phyloP scores from a whole-genome alignment of 2,888 invertebrate genomes.

The Balanococcus diminutus region DNA sequence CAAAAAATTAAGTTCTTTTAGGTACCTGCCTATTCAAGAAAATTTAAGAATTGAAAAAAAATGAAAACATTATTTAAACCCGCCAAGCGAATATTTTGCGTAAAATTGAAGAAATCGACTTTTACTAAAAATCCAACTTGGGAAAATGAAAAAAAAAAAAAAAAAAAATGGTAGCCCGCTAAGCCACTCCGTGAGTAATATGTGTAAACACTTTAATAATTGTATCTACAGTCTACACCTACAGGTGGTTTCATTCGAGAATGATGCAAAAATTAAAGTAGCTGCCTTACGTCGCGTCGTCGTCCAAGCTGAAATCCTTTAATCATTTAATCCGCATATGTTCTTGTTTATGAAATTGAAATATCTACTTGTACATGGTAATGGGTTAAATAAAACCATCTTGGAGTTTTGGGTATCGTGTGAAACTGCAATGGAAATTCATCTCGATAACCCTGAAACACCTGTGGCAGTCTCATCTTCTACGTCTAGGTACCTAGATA shows the following conservation, averaged over 20 bases:
- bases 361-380: background rate
- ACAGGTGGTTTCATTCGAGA: background rate
- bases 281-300: background rate
- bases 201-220: no score
- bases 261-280: background rate
- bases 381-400: background rate
- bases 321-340: background rate
- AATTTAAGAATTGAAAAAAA: no score
- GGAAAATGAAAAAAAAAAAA: no score
- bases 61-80: no score
- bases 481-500: background rate
- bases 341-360: background rate
- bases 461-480: background rate
- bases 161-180: no score
- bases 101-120: no score
- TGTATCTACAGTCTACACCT: no score
- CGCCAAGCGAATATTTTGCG: no score
- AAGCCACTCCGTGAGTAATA: no score
- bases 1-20: no score
- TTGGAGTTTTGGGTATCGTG: background rate
- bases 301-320: background rate
- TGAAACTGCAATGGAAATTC: conserved; percentile 11
- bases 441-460: background rate
- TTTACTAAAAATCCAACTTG: no score
- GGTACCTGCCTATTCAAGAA: no score